Conservation (phyloP, 2,797 vertebrate species). For the Sebastes taczanowskii region DNA sequence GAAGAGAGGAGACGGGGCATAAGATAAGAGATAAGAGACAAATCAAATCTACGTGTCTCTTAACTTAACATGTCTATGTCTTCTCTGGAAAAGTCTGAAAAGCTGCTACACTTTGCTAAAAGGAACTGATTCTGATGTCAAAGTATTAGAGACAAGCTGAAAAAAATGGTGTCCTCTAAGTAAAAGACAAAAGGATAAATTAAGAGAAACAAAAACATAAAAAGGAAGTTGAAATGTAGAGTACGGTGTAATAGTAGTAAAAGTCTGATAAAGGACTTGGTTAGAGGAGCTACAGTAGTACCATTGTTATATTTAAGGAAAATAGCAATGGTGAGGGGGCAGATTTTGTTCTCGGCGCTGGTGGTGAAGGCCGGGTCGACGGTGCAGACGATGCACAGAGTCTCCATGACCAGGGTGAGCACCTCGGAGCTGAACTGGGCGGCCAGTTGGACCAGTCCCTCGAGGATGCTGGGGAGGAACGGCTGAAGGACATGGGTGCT, state of each 20-base stretch:
- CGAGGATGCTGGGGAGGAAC: conserved; percentile 94
- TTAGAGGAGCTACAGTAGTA: conserved; percentile 56
- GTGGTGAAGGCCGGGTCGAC: conserved; percentile 94
- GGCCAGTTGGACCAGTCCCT: conserved; percentile 94
- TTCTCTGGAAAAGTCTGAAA: neutral
- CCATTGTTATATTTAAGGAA: conserved; percentile 99
- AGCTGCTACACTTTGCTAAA: neutral
- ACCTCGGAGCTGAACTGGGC: conserved; percentile 99
- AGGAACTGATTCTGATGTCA: neutral
- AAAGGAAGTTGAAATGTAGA: neutral
- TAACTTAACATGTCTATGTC: neutral
- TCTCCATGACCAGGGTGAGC: conserved; percentile 98
- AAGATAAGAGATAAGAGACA: neutral
- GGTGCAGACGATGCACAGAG: conserved; percentile 96
- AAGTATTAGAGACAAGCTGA: neutral
- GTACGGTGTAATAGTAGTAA: fast-evolving
- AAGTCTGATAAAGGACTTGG: neutral
- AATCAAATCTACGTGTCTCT: neutral
- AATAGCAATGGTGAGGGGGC: conserved; percentile 97
- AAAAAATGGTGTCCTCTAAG: neutral
- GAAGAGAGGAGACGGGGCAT: neutral
- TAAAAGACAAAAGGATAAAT: neutral
- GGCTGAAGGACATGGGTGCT: conserved; percentile 95
- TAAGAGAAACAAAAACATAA: neutral
- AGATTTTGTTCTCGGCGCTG: conserved; percentile 95